Evolutionary conservation across 2,113 vertebrate species (phyloP), one percentile per base, ranked within the genome.

Genomic region (Sus scrofa): DNA sequence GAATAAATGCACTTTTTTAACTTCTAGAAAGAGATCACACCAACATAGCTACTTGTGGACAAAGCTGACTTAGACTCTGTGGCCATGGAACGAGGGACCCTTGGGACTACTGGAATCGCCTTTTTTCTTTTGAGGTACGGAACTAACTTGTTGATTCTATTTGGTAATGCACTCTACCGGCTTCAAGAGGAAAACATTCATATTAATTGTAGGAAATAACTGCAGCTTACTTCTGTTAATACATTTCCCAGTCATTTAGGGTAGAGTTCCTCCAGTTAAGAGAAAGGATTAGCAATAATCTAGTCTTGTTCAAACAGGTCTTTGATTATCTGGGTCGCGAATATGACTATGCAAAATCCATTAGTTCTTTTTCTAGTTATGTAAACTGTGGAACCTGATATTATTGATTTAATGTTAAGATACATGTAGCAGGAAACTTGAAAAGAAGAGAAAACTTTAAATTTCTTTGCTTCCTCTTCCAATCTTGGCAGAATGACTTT

Each of bases 91-190:
- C 12, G 85, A 8, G 22, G 14, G 5, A 62, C 18, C 0, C 6
- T 58, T 37, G 24, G 37, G 24, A 37, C 5, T 82, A 60, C 30
- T 44, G n/a, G 20, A 30, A 62, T 88, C 44, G n/a, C 11, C 65
- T 71, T 71, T 83, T 94, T 24, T 78, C 16, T 62, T 88, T 88
- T 88, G 32, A 87, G 27, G 37, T 54, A 62, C 30, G 93, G 82
- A 83, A 71, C 34, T 56, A 73, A n/a, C 1, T 32, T 37, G 1
- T 37, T 77, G 19, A 37, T 71, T 94, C 15, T 56, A 19, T 86
- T 32, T 92, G 65, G 34, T 44, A 78, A 74, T 37, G 27, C 22
- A 92, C 1, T 68, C 37, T 74, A 44, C n/a, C 58, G 81, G 44
- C 70, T 94, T 92, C 30, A 60, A 73, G 24, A 75, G 19, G 19